phyloP scores from a whole-genome alignment of 2,888 invertebrate genomes.

The Cantharis lateralis region DNA sequence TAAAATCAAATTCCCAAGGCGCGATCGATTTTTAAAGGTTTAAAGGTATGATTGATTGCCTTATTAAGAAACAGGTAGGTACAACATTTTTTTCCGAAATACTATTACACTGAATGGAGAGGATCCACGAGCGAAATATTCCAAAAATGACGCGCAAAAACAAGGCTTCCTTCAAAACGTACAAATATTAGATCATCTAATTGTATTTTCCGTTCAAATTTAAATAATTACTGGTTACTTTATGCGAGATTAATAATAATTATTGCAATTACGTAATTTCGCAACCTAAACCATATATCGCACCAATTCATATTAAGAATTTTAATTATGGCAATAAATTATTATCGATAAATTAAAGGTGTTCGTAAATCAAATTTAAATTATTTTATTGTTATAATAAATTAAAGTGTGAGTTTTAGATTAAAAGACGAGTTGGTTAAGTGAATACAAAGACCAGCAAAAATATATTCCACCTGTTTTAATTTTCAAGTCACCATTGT shows the following conservation, averaged over 20 bases:
- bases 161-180: not conserved
- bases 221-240: not conserved
- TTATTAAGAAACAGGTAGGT: not conserved
- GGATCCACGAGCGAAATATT: not conserved
- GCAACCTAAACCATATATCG: not conserved
- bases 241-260: not conserved
- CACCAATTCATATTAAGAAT: not conserved
- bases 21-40: not conserved
- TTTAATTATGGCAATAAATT: not conserved
- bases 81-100: not conserved
- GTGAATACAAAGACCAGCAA: not conserved
- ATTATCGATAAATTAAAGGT: not conserved
- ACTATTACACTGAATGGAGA: not conserved
- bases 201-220: not conserved
- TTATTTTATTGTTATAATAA: not conserved
- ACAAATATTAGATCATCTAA: not conserved
- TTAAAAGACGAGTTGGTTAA: not conserved
- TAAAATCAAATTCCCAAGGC: not conserved
- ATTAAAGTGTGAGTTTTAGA: not conserved
- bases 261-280: not conserved
- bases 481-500: constrained; percentile 10
- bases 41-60: not conserved
- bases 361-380: not conserved
- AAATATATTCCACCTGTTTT: constrained; percentile 17
- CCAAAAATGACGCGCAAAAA: not conserved